Percentiles rank a stretch among this genome's conserved stretches.
phyloP scores from a whole-genome alignment of 2,888 invertebrate genomes.

The Microctonus aethiopoides region DNA sequence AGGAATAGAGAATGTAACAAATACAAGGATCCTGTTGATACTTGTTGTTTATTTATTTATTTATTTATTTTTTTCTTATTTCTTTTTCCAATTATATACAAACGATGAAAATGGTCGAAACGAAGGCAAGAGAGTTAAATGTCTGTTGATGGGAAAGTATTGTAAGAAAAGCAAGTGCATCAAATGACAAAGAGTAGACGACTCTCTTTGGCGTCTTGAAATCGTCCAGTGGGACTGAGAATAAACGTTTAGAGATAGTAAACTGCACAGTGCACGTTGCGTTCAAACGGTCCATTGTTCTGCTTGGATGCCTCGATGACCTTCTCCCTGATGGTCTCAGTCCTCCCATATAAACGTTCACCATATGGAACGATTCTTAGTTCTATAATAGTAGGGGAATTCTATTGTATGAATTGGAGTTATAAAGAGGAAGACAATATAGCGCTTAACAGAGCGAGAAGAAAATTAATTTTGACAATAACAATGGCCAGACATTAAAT shows the following conservation, averaged over 20 bases:
- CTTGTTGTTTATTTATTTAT: too few relatives aligned
- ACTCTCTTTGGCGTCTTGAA: background rate
- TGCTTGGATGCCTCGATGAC: conserved; percentile 53
- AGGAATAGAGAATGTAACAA: too few relatives aligned
- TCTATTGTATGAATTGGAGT: background rate
- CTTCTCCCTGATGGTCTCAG: conserved; percentile 26
- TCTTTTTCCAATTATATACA: background rate
- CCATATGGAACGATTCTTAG: background rate
- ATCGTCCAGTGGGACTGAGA: conserved; percentile 5
- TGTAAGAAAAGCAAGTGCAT: background rate
- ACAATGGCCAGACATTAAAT: background rate
- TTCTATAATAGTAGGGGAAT: background rate
- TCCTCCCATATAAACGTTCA: background rate
- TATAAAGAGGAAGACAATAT: background rate
- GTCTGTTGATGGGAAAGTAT: background rate
- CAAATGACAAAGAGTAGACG: background rate
- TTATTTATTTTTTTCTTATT: background rate
- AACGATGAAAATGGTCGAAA: background rate
- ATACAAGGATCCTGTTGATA: too few relatives aligned
- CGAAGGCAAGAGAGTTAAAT: background rate
- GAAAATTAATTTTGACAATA: background rate
- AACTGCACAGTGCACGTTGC: conserved; percentile 29
- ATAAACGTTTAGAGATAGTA: conserved; percentile 28
- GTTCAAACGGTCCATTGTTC: conserved; percentile 58
- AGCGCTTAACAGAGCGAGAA: background rate